phyloP scores from a whole-genome alignment of 37 sponge, comb jelly and placozoan species.

The Hormiphora californensis region DNA sequence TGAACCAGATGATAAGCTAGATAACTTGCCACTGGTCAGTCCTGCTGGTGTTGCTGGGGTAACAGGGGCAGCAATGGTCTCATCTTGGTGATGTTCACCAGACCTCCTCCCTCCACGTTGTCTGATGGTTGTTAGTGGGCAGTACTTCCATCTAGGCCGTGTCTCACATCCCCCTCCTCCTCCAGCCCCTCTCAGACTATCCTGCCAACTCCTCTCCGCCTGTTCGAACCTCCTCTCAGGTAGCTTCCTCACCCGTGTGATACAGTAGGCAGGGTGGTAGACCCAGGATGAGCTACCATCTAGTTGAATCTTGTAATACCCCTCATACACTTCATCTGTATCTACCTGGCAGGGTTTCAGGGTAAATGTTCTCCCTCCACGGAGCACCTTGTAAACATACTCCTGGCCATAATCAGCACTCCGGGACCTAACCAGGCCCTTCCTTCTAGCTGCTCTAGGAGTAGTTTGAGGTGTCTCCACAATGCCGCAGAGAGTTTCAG shows the following conservation, averaged over 20 bases:
- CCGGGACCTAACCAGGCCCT: too few species aligned
- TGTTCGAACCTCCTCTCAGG: not conserved
- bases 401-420: too few species aligned
- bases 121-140: too few species aligned
- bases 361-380: not conserved
- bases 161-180: too few species aligned
- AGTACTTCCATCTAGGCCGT: too few species aligned
- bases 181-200: not conserved
- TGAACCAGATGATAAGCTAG: too few species aligned
- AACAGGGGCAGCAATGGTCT: too few species aligned
- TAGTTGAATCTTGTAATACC: not conserved
- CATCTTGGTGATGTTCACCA: too few species aligned
- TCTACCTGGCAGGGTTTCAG: not conserved
- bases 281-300: not conserved
- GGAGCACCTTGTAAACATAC: not conserved
- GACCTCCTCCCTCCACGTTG: too few species aligned
- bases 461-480: not conserved
- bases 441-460: too few species aligned
- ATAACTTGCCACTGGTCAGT: too few species aligned
- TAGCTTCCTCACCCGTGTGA: not conserved
- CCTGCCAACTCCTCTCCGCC: not conserved
- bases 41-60: too few species aligned
- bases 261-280: slow-evolving; percentile 19
- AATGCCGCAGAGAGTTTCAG: not conserved
- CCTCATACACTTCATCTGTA: not conserved